Percentiles rank a stretch among this genome's conserved stretches.
phyloP scores from a whole-genome alignment of 2,113 vertebrate genomes.

The Terrapene triunguis region DNA sequence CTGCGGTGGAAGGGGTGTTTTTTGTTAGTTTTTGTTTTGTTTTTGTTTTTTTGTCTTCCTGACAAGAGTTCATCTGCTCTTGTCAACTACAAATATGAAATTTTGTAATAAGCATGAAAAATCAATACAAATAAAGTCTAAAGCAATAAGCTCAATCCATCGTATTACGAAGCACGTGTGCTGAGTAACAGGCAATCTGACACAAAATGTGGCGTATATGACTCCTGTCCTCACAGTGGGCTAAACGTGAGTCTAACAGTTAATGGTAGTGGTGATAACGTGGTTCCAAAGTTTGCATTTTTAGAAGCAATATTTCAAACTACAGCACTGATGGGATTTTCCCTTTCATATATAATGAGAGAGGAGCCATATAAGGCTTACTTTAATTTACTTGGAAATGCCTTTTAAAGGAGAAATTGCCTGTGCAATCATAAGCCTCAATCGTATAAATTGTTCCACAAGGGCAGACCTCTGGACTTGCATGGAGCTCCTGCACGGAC shows the following conservation, averaged over 20 bases:
- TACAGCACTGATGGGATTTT: too few species aligned
- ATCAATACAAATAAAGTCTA: not conserved
- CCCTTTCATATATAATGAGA: not conserved
- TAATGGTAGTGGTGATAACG: rapidly evolving
- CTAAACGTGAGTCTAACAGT: not conserved
- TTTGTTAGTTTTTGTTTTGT: not conserved
- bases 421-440: not conserved
- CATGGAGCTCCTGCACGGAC: not conserved
- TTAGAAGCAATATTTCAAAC: not conserved
- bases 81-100: not conserved
- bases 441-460: rapidly evolving
- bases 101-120: not conserved
- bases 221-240: not conserved
- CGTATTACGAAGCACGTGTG: not conserved
- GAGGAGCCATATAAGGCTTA: not conserved
- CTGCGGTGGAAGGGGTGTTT: not conserved
- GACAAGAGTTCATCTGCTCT: not conserved
- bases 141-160: not conserved
- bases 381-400: not conserved
- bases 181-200: not conserved
- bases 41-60: not conserved
- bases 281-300: not conserved
- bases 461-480: not conserved
- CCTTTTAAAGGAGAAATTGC: not conserved
- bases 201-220: not conserved